Evolutionary conservation across 2,113 vertebrate genomes (phyloP).

Genomic region (Ictalurus furcatus): DNA sequence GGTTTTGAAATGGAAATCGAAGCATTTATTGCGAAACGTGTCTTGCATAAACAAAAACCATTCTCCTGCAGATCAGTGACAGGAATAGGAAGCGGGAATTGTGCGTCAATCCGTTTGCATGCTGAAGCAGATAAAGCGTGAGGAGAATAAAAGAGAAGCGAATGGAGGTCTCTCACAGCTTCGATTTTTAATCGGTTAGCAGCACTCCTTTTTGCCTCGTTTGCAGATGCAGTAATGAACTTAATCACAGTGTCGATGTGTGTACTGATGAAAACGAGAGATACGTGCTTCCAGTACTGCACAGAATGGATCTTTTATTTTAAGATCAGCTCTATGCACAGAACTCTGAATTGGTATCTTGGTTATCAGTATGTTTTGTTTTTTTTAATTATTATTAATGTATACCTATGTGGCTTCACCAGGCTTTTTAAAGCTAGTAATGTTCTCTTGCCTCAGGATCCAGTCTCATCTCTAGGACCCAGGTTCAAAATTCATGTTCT

Average conservation of each 20-base stretch:
- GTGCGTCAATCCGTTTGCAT: not conserved
- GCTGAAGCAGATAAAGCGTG: not conserved
- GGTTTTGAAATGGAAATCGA: constrained; percentile 24
- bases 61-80: constrained; percentile 25
- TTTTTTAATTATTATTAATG: not conserved
- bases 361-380: not conserved
- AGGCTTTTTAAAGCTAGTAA: not conserved
- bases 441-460: constrained; percentile 1
- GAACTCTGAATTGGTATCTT: not conserved
- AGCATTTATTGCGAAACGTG: not conserved
- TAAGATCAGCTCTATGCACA: not conserved
- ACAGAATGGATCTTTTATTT: constrained; percentile 7
- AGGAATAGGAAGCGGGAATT: constrained; percentile 36
- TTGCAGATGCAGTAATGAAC: constrained; percentile 1
- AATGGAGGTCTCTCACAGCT: not conserved
- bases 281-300: not conserved
- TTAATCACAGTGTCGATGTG: not conserved
- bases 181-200: constrained; percentile 3
- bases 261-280: not conserved
- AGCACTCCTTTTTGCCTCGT: not conserved
- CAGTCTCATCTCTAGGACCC: not conserved
- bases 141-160: constrained; percentile 6
- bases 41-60: constrained; percentile 10
- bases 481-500: not conserved
- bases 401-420: not conserved